phyloP scores from a whole-genome alignment of 2,888 invertebrate species.

The Nemotelus pantherinus region DNA sequence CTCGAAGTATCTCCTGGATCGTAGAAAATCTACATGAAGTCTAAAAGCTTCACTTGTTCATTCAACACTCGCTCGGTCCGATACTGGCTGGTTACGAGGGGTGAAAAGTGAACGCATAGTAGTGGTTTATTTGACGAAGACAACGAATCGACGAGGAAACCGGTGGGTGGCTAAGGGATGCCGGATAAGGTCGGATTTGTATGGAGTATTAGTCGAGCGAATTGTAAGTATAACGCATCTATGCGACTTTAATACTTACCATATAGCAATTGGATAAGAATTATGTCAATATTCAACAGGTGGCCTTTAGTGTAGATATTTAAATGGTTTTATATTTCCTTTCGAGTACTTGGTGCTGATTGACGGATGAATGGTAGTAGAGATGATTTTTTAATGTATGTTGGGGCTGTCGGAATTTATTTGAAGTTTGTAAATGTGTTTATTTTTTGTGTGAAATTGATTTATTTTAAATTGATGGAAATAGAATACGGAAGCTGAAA shows the following conservation, averaged over 20 bases:
- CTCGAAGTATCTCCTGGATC: background rate
- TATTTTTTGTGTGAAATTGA: no score
- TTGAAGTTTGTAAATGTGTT: no score
- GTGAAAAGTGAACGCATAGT: background rate
- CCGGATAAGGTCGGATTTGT: background rate
- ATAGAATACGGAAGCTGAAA: no score
- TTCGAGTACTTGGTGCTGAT: background rate
- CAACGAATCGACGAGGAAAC: background rate
- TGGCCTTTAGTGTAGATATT: conserved; percentile 5
- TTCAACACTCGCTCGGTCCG: background rate
- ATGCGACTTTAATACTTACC: conserved; percentile 26
- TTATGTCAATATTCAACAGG: conserved; percentile 38
- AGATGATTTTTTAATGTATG: no score
- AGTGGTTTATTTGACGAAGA: background rate
- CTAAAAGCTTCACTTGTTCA: background rate
- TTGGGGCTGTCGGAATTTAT: no score
- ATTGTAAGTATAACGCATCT: conserved; percentile 9
- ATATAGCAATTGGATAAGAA: conserved; percentile 33
- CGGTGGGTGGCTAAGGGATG: background rate
- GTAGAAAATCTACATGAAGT: background rate
- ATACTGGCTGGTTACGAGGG: background rate
- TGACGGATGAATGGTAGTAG: no score
- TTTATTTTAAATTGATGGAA: no score
- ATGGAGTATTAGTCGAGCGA: conserved; percentile 10
- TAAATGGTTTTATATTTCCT: conserved; percentile 28